Conservation (phyloP, 2,113 vertebrate species). For the Craseonycteris thonglongyai region DNA sequence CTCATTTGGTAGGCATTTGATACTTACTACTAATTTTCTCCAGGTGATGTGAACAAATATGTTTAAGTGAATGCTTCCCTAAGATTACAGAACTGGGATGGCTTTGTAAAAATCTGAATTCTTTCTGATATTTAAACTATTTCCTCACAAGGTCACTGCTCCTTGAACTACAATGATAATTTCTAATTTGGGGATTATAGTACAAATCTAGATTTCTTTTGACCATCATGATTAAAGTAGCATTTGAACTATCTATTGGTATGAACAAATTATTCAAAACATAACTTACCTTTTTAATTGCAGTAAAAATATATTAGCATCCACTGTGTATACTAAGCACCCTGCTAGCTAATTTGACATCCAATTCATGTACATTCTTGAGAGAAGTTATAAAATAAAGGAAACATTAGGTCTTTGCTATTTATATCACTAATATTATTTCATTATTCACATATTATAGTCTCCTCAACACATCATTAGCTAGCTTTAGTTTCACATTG, state of each 20-base stretch:
- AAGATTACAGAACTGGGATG: neutral
- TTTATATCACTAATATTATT: constrained; percentile 2
- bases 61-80: neutral
- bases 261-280: neutral
- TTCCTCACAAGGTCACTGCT: neutral
- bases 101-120: neutral
- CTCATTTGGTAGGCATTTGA: neutral
- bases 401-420: neutral
- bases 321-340: neutral
- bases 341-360: neutral
- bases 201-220: neutral
- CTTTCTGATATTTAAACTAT: neutral
- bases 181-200: neutral
- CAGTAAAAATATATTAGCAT: neutral
- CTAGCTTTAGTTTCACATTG: neutral
- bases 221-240: neutral
- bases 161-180: neutral
- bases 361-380: neutral
- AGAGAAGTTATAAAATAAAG: neutral
- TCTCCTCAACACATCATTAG: constrained; percentile 25
- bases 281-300: constrained; percentile 35
- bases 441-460: constrained; percentile 5
- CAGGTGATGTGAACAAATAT: neutral
- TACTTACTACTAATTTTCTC: neutral
- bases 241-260: neutral